These are phyloP conservation scores for Nemurella pictetii DNA, from an alignment of 2,888 invertebrate genomes.

Conservation along the genomic window DNA sequence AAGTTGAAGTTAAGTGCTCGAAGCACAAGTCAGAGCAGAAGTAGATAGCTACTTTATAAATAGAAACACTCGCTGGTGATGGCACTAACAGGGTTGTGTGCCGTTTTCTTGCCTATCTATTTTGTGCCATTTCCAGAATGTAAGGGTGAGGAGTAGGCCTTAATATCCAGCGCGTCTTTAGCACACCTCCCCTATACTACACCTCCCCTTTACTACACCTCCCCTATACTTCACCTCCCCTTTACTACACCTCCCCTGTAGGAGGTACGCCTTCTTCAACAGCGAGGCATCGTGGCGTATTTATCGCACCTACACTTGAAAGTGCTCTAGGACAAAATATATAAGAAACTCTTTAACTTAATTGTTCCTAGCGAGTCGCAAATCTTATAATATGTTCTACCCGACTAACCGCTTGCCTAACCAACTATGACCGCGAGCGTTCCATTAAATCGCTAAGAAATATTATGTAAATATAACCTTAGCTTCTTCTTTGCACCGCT, in stretches of 20 bases:
- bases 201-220: background rate
- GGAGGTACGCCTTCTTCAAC: background rate
- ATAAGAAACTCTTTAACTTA: conserved; percentile 16
- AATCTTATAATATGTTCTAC: conserved; percentile 3
- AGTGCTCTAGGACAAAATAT: conserved; percentile 1
- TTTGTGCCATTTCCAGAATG: background rate
- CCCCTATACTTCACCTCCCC: background rate
- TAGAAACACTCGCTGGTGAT: background rate
- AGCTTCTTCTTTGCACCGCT: background rate
- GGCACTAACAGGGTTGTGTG: conserved; percentile 9
- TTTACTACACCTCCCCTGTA: background rate
- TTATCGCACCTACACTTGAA: background rate
- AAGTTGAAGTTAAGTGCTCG: conserved; percentile 21
- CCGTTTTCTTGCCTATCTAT: background rate
- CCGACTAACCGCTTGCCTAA: conserved; percentile 7
- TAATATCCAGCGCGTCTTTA: background rate
- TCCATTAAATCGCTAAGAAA: background rate
- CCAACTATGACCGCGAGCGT: conserved; percentile 7
- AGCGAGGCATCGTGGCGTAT: background rate
- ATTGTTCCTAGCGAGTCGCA: background rate
- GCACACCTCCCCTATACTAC: background rate
- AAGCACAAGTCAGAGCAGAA: background rate
- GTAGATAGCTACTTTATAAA: background rate
- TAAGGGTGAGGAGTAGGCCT: background rate
- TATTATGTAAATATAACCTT: conserved; percentile 17